Evolutionary conservation across 2,797 vertebrate species (phyloP), one percentile per base, ranked within the genome.

Genomic region (Peromyscus eremicus): DNA sequence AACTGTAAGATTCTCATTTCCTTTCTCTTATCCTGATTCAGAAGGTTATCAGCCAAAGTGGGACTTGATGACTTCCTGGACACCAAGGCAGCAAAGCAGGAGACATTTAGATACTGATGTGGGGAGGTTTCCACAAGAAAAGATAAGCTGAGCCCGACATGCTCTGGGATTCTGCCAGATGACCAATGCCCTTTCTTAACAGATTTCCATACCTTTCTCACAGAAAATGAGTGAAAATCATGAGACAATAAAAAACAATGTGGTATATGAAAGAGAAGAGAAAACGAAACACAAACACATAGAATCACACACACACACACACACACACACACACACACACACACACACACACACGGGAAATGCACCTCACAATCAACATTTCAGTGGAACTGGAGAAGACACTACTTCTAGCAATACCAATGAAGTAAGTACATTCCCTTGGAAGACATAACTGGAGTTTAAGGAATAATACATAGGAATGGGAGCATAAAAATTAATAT

Each of bases 61-160:
- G 7, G 0, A 27, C 16, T n/a, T 32, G 0, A 12, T 21, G 9
- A 1, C 21, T 83, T 37, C 34, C 43, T 55, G 49, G 4, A 0
- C 11, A 23, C 7, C 5, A 23, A 9, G 4, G 37, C 5, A 76
- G 37, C 34, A 34, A 40, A 64, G 11, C 13, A 43, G 27, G 11
- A n/a, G 3, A 34, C 27, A 40, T 12, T 60, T 57, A 73, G 46
- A 66, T 57, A 75, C 13, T 4, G 34, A 23, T 40, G 0, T 34
- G 57, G 21, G 19, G 4, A 57, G 4, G 29, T 43, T n/a, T 6
- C 17, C 68, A 79, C 6, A 57, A 7, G 14, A 87, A 91, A 79
- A 66, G 23, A 60, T 37, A 13, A 55, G 29, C 49, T 37, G n/a
- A 37, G 85, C 14, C 55, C 1, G 29, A 29, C 8, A 55, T 19